Base-by-base conservation (phyloP, 2,888 invertebrate genomes). In the Gymnosoma rotundatum region DNA sequence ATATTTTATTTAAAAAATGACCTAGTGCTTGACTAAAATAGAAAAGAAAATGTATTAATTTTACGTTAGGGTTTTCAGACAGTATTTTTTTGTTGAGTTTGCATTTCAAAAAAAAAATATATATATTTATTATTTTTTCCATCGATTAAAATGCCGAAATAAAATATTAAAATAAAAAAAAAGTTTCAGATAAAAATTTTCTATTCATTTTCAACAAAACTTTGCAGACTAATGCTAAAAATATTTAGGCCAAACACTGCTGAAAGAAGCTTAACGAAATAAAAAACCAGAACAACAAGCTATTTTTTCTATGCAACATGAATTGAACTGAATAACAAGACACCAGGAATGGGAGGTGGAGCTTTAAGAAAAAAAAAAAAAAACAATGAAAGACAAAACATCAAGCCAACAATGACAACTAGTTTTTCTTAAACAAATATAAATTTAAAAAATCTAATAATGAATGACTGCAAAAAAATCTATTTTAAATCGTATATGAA, bases 391-490 rank as follows among this genome's bases (percentile, higher is more conserved):
- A 60, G 54, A 60, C 72, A 76, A 66, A 79, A 82, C 58, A 60
- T 72, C 70, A 66, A 58, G 42, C 32, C 50, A 50, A 70, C 63
- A 81, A 75, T 70, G 75, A 76, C 69, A 81, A 81, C 25, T 25
- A 18, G 50, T 58, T 67, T 54, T 73, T 67, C 42, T 25, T 48
- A 21, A 1, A 48, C 18, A 60, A 73, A 54, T 16, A 54, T n/a
- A 18, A 38, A 42, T 42, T 1, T 6, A 8, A 42, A 42, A 10
- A 12, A 42, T 4, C 42, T 32, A 32, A 32, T 32, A 32, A 32
- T 32, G 12, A 42, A 42, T 42, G 42, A 42, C 42, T 42, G 10
- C 25, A 63, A 63, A 21, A 14, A 21, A 12, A 58, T 18, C 50
- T 52, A 25, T 4, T 32, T 63, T 63, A 63, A 52, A 32, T 32